These are phyloP conservation scores for Epinephelus fuscoguttatus DNA, from an alignment of 2,113 vertebrate species.

Conservation along the genomic window DNA sequence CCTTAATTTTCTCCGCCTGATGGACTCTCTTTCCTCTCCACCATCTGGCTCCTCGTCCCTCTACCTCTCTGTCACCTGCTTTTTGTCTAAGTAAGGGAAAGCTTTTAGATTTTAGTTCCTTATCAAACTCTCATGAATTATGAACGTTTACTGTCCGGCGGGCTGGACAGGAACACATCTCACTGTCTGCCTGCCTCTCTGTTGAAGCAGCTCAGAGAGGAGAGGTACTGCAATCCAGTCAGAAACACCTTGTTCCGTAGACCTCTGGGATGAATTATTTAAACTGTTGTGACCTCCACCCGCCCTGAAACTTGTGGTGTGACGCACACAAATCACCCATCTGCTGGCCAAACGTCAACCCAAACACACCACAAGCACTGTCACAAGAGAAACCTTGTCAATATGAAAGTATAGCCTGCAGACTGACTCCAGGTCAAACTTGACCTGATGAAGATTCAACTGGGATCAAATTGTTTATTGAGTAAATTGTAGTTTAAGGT, in stretches of 20 bases:
- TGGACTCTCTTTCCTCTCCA: conserved; percentile 30
- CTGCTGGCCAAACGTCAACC: conserved; percentile 20
- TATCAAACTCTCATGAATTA: conserved; percentile 79
- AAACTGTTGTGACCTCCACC: conserved; percentile 53
- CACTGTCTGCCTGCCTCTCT: conserved; percentile 49
- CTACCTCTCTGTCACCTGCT: conserved; percentile 53
- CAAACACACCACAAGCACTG: conserved; percentile 8
- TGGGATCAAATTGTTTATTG: background rate
- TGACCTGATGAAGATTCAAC: background rate
- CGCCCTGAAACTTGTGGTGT: conserved; percentile 9
- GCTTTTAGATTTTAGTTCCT: conserved; percentile 80
- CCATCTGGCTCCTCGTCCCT: conserved; percentile 34
- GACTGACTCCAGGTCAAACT: conserved; percentile 27
- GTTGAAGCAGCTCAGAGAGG: conserved; percentile 36
- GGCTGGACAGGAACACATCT: conserved; percentile 61
- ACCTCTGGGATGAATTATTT: conserved; percentile 66
- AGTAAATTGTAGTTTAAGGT: background rate
- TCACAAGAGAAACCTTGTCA: conserved; percentile 42
- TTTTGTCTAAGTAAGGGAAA: conserved; percentile 66
- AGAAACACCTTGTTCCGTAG: conserved; percentile 57
- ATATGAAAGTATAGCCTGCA: background rate
- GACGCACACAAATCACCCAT: conserved; percentile 35
- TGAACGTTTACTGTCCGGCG: conserved; percentile 64
- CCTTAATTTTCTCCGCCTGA: conserved; percentile 41
- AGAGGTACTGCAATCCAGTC: conserved; percentile 37